Evolutionary conservation across 2,797 vertebrate species (phyloP), one percentile per base, ranked within the genome.

Genomic region (Pelodytes ibericus): DNA sequence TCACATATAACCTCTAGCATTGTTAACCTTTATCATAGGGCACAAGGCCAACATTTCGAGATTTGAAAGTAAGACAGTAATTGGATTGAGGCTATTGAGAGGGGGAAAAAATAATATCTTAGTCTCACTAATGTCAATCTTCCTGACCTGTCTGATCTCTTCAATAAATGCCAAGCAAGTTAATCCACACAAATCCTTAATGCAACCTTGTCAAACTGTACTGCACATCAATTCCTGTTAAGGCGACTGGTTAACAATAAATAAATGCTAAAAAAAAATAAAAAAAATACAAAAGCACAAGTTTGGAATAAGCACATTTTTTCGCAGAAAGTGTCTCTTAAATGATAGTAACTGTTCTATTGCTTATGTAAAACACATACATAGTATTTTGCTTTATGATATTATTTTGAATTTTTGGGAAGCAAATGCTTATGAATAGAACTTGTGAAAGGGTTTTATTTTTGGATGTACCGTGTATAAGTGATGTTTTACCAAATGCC

Each of bases 111-210:
- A 83, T 53, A 83, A 85, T 88, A 84, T 87, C 86, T 88, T 81
- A 87, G 87, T 81, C 88, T 86, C 85, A 86, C 87, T 93, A 90
- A 93, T 90, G 90, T 88, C 84, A 86, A 87, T 93, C 88, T 93
- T 90, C 86, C 84, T 86, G 89, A 91, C 85, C 88, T 86, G 84
- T 79, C 33, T 84, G 82, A 87, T 86, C 83, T 83, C 81, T 86
- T 11, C 47, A 64, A 82, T 86, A 86, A 74, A 85, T 86, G 83
- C 86, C 74, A 79, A 86, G 88, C 86, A 92, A 91, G 92, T 94
- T 95, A 95, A 94, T 93, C 90, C 87, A 81, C 82, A 84, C 87
- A 92, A 92, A 93, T 91, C 88, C 91, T 87, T 84, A 73, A 68
- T 78, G 84, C 67, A 76, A 83, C 82, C 82, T 74, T 82, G 84